These are phyloP conservation scores for Heteronetta atricapilla DNA, from an alignment of 2,113 vertebrate genomes.

Conservation along the genomic window DNA sequence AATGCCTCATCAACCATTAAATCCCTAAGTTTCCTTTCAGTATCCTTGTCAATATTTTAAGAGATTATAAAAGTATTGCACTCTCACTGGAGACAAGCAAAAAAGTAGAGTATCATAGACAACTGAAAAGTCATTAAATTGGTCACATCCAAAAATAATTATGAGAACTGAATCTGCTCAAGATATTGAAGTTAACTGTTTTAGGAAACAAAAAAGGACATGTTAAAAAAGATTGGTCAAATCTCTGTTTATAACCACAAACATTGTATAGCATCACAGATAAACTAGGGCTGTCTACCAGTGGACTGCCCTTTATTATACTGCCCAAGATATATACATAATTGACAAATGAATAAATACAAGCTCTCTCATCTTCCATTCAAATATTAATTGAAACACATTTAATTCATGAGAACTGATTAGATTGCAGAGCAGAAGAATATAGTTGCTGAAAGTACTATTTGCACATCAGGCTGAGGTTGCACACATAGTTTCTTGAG, in stretches of 20 bases:
- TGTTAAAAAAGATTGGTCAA: neutral
- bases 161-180: neutral
- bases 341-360: neutral
- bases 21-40: neutral
- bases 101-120: neutral
- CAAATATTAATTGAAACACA: neutral
- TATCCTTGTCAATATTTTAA: neutral
- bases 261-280: neutral
- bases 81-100: neutral
- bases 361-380: neutral
- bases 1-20: neutral
- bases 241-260: neutral
- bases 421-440: neutral
- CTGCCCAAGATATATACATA: neutral
- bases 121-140: neutral
- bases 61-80: neutral
- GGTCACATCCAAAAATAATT: neutral
- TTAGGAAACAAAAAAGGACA: neutral
- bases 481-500: neutral
- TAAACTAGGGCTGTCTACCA: neutral
- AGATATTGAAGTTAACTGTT: neutral
- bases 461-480: neutral
- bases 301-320: neutral
- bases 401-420: neutral
- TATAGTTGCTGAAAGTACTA: neutral